These are phyloP conservation scores for Scopus umbretta DNA, from an alignment of 2,113 vertebrate species.

Conservation along the genomic window DNA sequence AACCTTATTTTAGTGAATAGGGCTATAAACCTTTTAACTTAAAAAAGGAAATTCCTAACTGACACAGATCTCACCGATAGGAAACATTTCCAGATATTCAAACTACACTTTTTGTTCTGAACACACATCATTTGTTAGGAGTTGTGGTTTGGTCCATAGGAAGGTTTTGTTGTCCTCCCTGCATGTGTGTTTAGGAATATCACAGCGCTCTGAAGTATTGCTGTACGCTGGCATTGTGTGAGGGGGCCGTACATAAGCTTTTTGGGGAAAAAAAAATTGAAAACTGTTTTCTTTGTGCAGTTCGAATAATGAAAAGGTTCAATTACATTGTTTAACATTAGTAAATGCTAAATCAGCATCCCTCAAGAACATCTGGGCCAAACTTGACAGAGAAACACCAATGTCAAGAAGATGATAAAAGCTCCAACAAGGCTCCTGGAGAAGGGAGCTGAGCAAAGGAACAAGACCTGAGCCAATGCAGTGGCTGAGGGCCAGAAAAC, in stretches of 20 bases:
- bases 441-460: neutral
- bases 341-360: neutral
- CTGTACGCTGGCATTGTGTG: neutral
- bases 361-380: neutral
- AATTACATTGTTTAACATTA: neutral
- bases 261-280: rapidly evolving
- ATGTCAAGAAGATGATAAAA: neutral
- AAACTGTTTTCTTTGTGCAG: neutral
- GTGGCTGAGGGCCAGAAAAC: neutral
- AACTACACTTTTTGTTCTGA: neutral
- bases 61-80: neutral
- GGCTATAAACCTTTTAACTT: neutral
- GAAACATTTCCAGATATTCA: neutral
- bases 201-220: neutral
- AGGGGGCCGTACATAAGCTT: neutral
- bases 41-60: neutral
- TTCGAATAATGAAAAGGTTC: neutral
- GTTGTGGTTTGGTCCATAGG: neutral
- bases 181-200: neutral
- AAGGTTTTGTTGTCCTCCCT: neutral
- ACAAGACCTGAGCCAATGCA: neutral
- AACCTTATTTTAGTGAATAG: neutral
- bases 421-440: neutral
- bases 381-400: neutral
- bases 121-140: neutral